A percentile compares a stretch with the other conserved stretches of the same genome.
These are phyloP conservation scores for Dinoponera quadriceps DNA, from an alignment of 1,140 invertebrate species.

Conservation along the genomic window DNA sequence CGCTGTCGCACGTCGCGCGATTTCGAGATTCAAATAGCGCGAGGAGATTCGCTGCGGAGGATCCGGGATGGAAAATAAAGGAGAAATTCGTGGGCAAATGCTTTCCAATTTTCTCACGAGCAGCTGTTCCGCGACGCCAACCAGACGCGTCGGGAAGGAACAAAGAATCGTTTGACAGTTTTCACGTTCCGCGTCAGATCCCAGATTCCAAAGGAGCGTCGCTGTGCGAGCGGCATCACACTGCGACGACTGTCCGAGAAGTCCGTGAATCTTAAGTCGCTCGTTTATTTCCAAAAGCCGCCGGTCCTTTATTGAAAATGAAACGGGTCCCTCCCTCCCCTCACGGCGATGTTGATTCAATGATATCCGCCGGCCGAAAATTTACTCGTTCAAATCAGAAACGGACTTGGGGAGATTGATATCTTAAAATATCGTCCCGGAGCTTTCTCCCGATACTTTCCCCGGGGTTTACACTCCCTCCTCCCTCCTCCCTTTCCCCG, in stretches of 20 bases:
- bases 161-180: conserved; percentile 59
- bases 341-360: background rate
- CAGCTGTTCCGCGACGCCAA: conserved; percentile 56
- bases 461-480: background rate
- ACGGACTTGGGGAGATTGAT: background rate
- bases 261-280: conserved; percentile 2
- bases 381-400: background rate
- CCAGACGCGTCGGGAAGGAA: conserved; percentile 50
- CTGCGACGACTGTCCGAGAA: conserved; percentile 20
- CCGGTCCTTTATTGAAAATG: background rate
- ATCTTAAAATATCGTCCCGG: background rate
- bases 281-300: background rate
- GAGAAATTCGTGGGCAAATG: conserved; percentile 51
- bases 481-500: no score
- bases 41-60: conserved; percentile 34
- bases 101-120: conserved; percentile 66
- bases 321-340: background rate
- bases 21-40: conserved; percentile 42
- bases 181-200: conserved; percentile 52
- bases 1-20: conserved; percentile 47
- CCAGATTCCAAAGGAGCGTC: conserved; percentile 30
- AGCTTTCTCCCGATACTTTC: background rate
- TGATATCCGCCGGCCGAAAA: background rate
- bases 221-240: background rate
- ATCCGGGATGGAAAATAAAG: conserved; percentile 43